Base-by-base conservation (phyloP, 2,797 vertebrate species). In the Halcyon leucocephala region DNA sequence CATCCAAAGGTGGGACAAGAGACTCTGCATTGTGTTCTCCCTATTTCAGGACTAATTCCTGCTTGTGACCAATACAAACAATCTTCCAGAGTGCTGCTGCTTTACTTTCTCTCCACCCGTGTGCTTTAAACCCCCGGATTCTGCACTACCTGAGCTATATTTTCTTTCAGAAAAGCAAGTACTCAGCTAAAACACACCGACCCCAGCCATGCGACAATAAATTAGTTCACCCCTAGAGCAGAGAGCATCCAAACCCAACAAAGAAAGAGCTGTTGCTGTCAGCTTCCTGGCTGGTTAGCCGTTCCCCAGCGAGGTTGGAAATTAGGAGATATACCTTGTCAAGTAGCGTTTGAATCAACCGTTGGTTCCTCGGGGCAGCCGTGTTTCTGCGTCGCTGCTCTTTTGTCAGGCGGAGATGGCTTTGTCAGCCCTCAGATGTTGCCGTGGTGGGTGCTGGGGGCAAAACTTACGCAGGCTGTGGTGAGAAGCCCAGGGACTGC, bases 261-360 rank as follows among this genome's bases (percentile, higher is more conserved):
- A 69, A 54, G 88, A 86, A 92, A 77, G 65, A 90, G 83, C 74
- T 90, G 83, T 91, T 2, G 2, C 95, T 86, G 86, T 90, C 96
- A 95, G 88, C 74, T 90, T 81, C 76, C 90, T 77, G 81, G 46
- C 64, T 49, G 80, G 28, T 71, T 62, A 20, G 33, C 28, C 73
- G 85, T 90, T 95, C 58, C 88, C 24, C 51, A 28, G 39, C 73
- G 67, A 60, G 87, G 39, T 84, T 89, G 72, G 52, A 90, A 93
- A 96, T 84, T 57, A 77, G 90, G 96, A 80, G 89, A 41, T 70
- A 37, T 81, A 84, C 91, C 93, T 95, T 76, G 89, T 91, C 93
- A 73, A 77, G 44, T 58, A 25, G 6, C 66, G 55, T 35, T 73
- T 91, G 87, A 95, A 67, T 26, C 64, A 66, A 33, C 73, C n/a